Evolutionary conservation across 2,888 invertebrate species (phyloP), one percentile per base, ranked within the genome.

Genomic region (Steromphala cineraria): DNA sequence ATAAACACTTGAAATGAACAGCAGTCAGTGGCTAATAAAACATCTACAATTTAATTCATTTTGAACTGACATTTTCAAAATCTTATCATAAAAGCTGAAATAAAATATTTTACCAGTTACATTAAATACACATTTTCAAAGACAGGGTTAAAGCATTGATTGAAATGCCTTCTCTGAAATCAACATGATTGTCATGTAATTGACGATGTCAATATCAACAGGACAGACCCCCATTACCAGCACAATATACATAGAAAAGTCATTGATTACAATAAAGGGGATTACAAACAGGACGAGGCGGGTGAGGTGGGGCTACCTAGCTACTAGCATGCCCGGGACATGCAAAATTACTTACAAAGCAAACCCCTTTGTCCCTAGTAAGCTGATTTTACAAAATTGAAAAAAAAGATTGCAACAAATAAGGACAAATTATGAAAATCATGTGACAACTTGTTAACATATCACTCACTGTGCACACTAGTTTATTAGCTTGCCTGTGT

Each of bases 271-370:
- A 71, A 40, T 40, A 71, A 36, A n/a, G 24, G 78, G 74, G 56
- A 8, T 21, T 36, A 80, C 55, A 40, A 24, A 40, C 21, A 24
- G 56, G 21, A 31, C 19, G 36, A 40, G 55, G 46, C 24, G 46
- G 62, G 75, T 15, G 74, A 31, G 24, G 15, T 24, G 31, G 53
- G 36, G 24, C 40, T 75, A 67, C 46, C 75, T 62, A 24, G 19
- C 36, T 17, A 71, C 74, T 71, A 75, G 55, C 76, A 76, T 76
- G 55, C 76, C 76, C 36, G 53, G 53, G 78, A 67, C 67, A 78
- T 67, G 67, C 71, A 76, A 55, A 56, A 78, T 88, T 90, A 90
- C 90, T 90, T 90, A 90, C 90, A 89, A 87, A 88, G 82, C 88
- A 88, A 81, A 88, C 88, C 86, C 88, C 89, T 85, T 86, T 86